Evolutionary conservation across 2,797 vertebrate genomes (phyloP), one percentile per base, ranked within the genome.

Genomic region (Australoheros facetus): DNA sequence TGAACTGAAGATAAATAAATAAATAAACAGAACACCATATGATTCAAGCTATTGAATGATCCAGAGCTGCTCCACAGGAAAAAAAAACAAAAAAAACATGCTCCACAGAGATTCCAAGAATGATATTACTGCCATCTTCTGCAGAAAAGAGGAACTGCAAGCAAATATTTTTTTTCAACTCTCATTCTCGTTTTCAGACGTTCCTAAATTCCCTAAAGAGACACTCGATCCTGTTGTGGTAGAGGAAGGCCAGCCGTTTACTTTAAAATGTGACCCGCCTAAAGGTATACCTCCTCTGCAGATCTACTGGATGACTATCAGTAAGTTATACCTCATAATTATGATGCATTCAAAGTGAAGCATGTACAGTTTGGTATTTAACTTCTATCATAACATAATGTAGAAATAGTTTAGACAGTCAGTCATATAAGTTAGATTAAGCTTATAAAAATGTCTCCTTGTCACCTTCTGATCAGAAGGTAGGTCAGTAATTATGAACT

Each of bases 251-350:
- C 96, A 98, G 81, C 79, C 97, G 17, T 95, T 99, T 57, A 92
- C 95, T 78, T 92, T 99, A 26, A 93, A 95, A 10, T 99, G 98
- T 71, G 95, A 97, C 54, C 98, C 98, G 4, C 98, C 98, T 0
- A 94, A 94, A 90, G 98, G 98, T 57, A 97, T 99, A 9, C 97
- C 97, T 0, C 98, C 98, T 4, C 85, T 99, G 79, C 97, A 98
- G 78, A 97, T 99, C 85, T 98, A 98, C 78, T 99, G 98, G 98
- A 99, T 99, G 98, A 99, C 97, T 10, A 97, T 98, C 45, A 96
- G 98, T 99, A 81, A 96, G 97, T 86, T 6, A 58, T 26, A 21
- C 9, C 7, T 71, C 21, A 8, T 39, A n/a, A n/a, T 16, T 28
- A 14, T 12, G 1, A 32, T 13, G 3, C 8, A 26, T 14, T 12